phyloP scores from a whole-genome alignment of 2,113 vertebrate species.

The Protobothrops mucrosquamatus region DNA sequence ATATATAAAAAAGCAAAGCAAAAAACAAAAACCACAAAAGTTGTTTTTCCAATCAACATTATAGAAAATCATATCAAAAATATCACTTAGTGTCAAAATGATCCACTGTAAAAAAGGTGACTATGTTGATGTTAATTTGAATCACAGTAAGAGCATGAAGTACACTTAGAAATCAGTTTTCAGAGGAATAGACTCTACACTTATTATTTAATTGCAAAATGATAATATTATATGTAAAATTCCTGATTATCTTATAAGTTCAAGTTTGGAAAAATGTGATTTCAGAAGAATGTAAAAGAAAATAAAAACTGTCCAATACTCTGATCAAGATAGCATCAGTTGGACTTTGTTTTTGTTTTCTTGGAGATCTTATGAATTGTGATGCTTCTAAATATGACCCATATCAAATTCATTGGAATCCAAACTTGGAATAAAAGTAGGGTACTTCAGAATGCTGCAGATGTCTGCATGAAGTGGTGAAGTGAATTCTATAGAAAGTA shows the following conservation, averaged over 20 bases:
- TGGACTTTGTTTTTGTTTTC: background rate
- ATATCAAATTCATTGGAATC: background rate
- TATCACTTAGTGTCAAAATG: background rate
- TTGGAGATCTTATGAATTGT: background rate
- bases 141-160: background rate
- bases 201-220: background rate
- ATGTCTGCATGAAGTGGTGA: background rate
- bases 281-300: background rate
- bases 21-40: background rate
- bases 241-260: background rate
- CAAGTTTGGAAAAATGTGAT: background rate
- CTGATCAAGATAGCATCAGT: background rate
- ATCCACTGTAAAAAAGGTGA: background rate
- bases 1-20: slow-evolving; percentile 34
- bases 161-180: background rate
- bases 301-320: background rate
- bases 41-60: slow-evolving; percentile 36
- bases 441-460: background rate
- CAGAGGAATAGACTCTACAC: background rate
- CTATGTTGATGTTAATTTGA: background rate
- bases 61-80: slow-evolving; percentile 33
- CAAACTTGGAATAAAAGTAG: background rate
- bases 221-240: background rate
- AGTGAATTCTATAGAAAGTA: background rate
- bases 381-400: background rate